phyloP scores from a whole-genome alignment of 1,140 invertebrate genomes.

The Philopotamus ludificatus region DNA sequence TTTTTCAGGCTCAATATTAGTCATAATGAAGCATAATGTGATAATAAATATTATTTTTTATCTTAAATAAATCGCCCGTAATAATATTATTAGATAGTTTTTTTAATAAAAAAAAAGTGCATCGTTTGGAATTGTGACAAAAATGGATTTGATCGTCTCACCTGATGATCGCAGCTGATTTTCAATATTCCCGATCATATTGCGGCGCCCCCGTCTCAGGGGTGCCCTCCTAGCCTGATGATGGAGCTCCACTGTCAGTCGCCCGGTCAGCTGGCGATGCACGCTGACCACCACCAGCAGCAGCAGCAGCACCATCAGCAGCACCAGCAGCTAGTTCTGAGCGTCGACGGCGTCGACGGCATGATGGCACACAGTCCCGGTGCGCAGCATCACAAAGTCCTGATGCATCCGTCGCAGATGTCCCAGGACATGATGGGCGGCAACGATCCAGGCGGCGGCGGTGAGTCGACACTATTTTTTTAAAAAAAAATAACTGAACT shows the following conservation, averaged over 20 bases:
- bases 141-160: neutral
- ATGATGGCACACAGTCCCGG: constrained; percentile 27
- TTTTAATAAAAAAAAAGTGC: neutral
- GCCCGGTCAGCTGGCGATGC: constrained; percentile 21
- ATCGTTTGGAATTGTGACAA: neutral
- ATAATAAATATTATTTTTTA: too few species aligned
- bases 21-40: too few species aligned
- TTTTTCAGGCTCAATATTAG: too few species aligned
- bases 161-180: neutral
- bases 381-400: constrained; percentile 35
- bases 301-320: constrained; percentile 31
- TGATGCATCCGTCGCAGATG: constrained; percentile 34
- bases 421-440: constrained; percentile 22
- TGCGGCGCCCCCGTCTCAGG: constrained; percentile 1
- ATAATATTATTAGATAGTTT: too few species aligned
- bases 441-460: constrained; percentile 36
- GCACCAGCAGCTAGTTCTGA: constrained; percentile 24
- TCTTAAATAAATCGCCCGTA: too few species aligned
- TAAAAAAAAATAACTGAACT: neutral
- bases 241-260: constrained; percentile 41
- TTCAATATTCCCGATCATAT: neutral
- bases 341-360: constrained; percentile 26
- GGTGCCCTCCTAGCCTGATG: neutral
- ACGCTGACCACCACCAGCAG: constrained; percentile 24
- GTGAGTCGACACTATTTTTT: constrained; percentile 10